Conservation (phyloP, 2,113 vertebrate species). For the Damaliscus lunatus region DNA sequence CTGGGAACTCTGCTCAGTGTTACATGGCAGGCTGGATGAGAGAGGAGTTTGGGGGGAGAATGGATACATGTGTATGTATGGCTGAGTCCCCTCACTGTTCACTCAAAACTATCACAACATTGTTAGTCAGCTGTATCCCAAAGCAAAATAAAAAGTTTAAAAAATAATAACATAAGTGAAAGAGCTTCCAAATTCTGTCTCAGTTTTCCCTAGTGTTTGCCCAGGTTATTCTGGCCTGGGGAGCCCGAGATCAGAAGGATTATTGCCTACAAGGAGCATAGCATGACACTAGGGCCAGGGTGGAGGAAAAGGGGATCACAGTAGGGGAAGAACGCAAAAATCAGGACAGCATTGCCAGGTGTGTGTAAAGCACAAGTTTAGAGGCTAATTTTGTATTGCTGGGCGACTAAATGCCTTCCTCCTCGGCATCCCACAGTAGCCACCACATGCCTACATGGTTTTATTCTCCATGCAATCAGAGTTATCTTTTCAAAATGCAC, state of each 20-base stretch:
- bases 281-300: neutral
- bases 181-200: neutral
- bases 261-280: no score
- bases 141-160: neutral
- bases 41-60: neutral
- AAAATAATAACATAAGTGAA: neutral
- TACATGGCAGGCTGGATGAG: neutral
- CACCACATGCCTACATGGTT: neutral
- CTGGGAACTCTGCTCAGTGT: neutral
- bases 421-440: neutral
- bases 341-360: neutral
- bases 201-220: neutral
- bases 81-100: neutral
- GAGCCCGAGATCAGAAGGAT: neutral
- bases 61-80: neutral
- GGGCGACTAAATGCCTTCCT: neutral
- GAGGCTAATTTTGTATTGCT: neutral
- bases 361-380: neutral
- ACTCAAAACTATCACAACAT: neutral
- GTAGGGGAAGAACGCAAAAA: neutral
- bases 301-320: neutral
- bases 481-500: neutral
- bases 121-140: neutral
- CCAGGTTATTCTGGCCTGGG: fast-evolving
- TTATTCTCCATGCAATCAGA: neutral